Evolutionary conservation across 2,797 vertebrate genomes (phyloP).

Genomic region (Chlorospingus semifuscus): DNA sequence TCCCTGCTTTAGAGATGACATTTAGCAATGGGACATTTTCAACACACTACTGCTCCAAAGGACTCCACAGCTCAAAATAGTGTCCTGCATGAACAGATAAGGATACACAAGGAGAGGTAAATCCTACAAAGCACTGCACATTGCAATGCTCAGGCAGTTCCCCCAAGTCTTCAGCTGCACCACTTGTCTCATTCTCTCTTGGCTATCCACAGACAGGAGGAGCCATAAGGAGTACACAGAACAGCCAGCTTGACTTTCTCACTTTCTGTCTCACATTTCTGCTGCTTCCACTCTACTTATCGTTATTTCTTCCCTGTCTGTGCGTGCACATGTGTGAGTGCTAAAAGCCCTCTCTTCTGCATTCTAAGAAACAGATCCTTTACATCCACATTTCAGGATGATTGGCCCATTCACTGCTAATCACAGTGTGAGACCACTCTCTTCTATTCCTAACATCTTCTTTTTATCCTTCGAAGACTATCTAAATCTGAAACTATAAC

Average conservation of each 20-base stretch:
- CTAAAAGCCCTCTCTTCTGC: not conserved
- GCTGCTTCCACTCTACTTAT: not conserved
- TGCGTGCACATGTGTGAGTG: not conserved
- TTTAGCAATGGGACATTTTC: not conserved
- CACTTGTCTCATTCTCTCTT: not conserved
- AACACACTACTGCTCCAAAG: not conserved
- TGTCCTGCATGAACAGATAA: not conserved
- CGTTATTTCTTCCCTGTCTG: not conserved
- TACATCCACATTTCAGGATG: not conserved
- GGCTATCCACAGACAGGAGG: not conserved
- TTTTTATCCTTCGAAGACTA: not conserved
- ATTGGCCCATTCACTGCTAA: not conserved
- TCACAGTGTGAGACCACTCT: not conserved
- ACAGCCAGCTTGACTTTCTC: not conserved
- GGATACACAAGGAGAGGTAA: not conserved
- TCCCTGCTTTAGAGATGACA: not conserved
- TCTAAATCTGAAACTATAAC: not conserved
- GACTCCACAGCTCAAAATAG: not conserved
- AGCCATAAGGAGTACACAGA: not conserved
- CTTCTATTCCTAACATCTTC: not conserved
- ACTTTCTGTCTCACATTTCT: not conserved
- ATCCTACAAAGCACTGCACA: not conserved
- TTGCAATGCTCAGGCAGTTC: accelerated
- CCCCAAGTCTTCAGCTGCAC: not conserved
- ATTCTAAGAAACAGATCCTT: not conserved